Base-by-base conservation (phyloP, 2,888 invertebrate genomes). In the Rotaria sp. region DNA sequence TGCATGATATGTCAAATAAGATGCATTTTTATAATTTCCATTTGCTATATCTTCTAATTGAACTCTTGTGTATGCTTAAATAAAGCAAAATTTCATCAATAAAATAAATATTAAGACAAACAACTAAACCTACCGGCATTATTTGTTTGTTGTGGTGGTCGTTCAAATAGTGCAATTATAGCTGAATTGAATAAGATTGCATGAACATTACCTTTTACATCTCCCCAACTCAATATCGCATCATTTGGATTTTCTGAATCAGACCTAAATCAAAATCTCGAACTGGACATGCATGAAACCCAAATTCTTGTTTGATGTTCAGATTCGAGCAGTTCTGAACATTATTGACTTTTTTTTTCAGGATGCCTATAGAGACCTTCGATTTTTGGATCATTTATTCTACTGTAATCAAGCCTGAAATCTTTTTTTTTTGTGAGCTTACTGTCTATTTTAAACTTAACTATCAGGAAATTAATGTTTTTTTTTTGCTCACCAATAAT, bases 171-270 rank as follows among this genome's bases (percentile, higher is more conserved):
- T 3, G 91, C 90, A 85, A 91, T 91, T 87, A 89, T 90, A 41
- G 90, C 90, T 8, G 90, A 90, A 87, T 88, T 90, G 88, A 91
- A 91, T 87, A 90, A 90, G 45, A 91, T 88, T 80, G 89, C 89
- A 85, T 87, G 91, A 75, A 91, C 89, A 85, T 87, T 88, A 10
- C 91, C 91, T 10, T 90, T 90, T 11, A 90, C 90, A 88, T 91
- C 91, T 15, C 91, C 91, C 90, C 91, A 91, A 18, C 89, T 89
- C 38, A 91, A 86, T 24, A 91, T 89, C 0, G 91, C 90, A 87
- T 91, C 91, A 88, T 91, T 91, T 10, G 89, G 88, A 87, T 91
- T 90, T 87, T 89, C 88, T 10, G 90, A 89, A 87, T 91, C 90
- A 30, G 88, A 89, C 91, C 91, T 90, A 87, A 38, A 84, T 85